These are phyloP conservation scores for Drosophila sechellia DNA, from an alignment of 1,140 invertebrate species.

Conservation along the genomic window DNA sequence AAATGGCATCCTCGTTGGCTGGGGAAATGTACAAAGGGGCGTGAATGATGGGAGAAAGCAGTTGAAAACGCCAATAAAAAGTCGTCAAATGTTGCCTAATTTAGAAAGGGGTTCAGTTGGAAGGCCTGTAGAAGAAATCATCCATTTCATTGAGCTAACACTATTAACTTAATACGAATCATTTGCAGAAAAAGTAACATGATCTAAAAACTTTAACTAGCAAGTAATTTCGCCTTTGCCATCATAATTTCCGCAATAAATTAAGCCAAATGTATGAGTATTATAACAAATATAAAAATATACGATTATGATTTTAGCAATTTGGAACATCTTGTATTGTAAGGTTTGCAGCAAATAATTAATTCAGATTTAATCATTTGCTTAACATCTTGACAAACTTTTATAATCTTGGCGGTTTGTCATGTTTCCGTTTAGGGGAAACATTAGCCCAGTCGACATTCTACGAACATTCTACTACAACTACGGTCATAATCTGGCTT, in stretches of 20 bases:
- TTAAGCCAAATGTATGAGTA: too few species aligned
- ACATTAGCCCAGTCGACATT: slow-evolving; percentile 5
- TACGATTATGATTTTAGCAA: too few species aligned
- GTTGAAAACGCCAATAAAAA: slow-evolving; percentile 12
- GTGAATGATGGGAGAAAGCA: slow-evolving; percentile 22
- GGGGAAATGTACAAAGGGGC: slow-evolving; percentile 2
- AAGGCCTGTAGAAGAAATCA: neutral
- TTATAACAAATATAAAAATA: too few species aligned
- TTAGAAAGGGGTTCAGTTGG: slow-evolving; percentile 4
- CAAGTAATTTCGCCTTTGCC: too few species aligned
- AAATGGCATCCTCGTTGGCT: slow-evolving; percentile 10
- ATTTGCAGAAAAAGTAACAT: too few species aligned
- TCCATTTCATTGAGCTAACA: neutral
- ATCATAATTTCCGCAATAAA: too few species aligned
- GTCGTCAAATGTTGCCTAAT: slow-evolving; percentile 10
- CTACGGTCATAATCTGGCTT: slow-evolving; percentile 1
- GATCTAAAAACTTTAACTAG: too few species aligned
- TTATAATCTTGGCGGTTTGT: neutral
- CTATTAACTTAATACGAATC: too few species aligned
- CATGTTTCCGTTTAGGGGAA: slow-evolving; percentile 6
- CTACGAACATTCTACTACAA: slow-evolving; percentile 5
- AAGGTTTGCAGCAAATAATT: too few species aligned
- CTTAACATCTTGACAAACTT: neutral
- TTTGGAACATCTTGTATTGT: too few species aligned
- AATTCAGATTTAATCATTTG: too few species aligned